Evolutionary conservation across 2,113 vertebrate genomes (phyloP), one percentile per base, ranked within the genome.

Genomic region (Morone chrysops): DNA sequence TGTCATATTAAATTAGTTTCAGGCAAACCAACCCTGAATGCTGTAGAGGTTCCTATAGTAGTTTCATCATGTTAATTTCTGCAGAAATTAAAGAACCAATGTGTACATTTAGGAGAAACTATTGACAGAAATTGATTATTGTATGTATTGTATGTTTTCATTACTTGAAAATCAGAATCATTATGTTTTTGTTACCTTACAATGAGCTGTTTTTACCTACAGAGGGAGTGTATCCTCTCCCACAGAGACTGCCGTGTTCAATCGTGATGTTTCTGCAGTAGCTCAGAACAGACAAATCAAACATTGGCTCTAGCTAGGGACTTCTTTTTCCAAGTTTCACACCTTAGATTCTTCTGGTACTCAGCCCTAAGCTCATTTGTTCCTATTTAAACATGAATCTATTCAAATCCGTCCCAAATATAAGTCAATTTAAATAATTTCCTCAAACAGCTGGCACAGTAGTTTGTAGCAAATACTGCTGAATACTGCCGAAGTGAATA

Each of bases 1-100:
- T 71, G 51, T 85, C 54, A 54, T 14, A 61, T 43, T 20, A 38
- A 47, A 65, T 75, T 47, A 41, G 25, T 43, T 78, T 69, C 38
- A 38, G 45, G 7, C 16, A 59, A 50, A 38, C 16, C 17, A 16
- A n/a, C 14, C 38, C 45, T 20, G 61, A 20, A 17, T 38, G 43
- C 6, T n/a, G 12, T 16, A 10, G 12, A 66, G 6, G 13, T 45
- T 56, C 3, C 3, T 1, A 10, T 18, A 62, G 0, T 59, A 50
- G 12, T 53, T 78, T 8, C 8, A 20, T 60, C 14, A n/a, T 16
- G 5, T 20, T 36, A 4, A 36, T n/a, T 53, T 31, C 11, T 43
- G 67, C 16, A 36, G 22, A 41, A 45, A 45, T 31, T 31, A 31
- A 31, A 31, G 31, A 31, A 2, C 31, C 31, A 31, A 31, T 31